Conservation (phyloP, 2,797 vertebrate species). For the Percopsis omiscomaycus region DNA sequence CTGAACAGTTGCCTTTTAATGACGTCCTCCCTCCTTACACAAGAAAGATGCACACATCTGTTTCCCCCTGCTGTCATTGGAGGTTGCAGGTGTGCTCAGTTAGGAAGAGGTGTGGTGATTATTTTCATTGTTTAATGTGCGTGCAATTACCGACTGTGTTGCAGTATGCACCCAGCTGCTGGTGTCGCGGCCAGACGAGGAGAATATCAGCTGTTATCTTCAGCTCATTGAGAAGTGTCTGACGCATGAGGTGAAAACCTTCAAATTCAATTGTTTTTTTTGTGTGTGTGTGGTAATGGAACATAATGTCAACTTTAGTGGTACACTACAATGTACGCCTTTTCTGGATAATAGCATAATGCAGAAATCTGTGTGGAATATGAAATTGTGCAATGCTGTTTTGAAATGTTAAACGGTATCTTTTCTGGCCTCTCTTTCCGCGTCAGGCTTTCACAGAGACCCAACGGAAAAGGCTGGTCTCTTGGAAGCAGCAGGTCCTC, state of each 20-base stretch:
- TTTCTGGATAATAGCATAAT: background rate
- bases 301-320: background rate
- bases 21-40: background rate
- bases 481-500: constrained; percentile 97
- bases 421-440: constrained; percentile 6
- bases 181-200: constrained; percentile 93
- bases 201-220: constrained; percentile 95
- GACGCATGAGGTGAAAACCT: constrained; percentile 84
- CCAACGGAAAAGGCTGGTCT: constrained; percentile 90
- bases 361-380: background rate
- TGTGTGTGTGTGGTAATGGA: background rate
- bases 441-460: constrained; percentile 92
- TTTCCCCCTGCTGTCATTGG: background rate
- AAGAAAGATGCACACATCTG: background rate
- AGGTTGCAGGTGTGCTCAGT: background rate
- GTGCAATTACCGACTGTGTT: constrained; percentile 23
- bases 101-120: background rate
- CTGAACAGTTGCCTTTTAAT: too few species aligned
- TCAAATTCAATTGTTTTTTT: fast-evolving
- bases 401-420: constrained; percentile 14
- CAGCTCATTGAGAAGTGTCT: constrained; percentile 96
- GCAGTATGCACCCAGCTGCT: constrained; percentile 93
- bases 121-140: background rate
- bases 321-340: background rate
- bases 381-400: constrained; percentile 3